Evolutionary conservation across 2,888 invertebrate species (phyloP).

Genomic region (Dugesia japonica): DNA sequence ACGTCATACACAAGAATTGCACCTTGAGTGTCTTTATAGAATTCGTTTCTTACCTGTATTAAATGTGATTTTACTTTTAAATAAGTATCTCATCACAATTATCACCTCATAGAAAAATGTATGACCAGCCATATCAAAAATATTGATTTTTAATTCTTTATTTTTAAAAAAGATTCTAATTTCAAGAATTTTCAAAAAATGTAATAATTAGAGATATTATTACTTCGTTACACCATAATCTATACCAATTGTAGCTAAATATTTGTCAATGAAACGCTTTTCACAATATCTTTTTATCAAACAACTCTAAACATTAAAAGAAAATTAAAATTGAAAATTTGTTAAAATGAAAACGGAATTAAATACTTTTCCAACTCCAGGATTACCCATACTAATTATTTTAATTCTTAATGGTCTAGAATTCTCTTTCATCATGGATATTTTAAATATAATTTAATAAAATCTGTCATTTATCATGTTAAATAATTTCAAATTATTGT

Average conservation of each 20-base stretch:
- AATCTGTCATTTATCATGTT: background rate
- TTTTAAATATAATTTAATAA: background rate
- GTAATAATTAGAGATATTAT: constrained; percentile 30
- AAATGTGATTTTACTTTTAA: too few species aligned
- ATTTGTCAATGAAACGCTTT: constrained; percentile 49
- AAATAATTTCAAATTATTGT: background rate
- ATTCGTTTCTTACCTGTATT: constrained; percentile 47
- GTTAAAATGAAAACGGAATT: too few species aligned
- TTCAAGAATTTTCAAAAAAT: background rate
- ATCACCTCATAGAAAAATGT: constrained; percentile 45
- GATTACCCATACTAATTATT: constrained; percentile 4
- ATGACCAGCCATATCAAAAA: constrained; percentile 49
- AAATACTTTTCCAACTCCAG: background rate
- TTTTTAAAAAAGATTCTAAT: constrained; percentile 42
- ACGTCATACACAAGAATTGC: constrained; percentile 49
- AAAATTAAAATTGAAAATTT: too few species aligned
- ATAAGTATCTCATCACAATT: constrained; percentile 36
- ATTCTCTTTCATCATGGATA: background rate
- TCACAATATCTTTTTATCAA: constrained; percentile 50
- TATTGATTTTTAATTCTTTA: constrained; percentile 47
- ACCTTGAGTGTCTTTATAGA: constrained; percentile 49
- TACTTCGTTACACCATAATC: constrained; percentile 50
- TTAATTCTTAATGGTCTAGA: background rate
- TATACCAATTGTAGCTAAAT: constrained; percentile 49
- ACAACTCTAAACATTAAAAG: constrained; percentile 45